Evolutionary conservation across 2,113 vertebrate species (phyloP).

Genomic region (Strix aluco): DNA sequence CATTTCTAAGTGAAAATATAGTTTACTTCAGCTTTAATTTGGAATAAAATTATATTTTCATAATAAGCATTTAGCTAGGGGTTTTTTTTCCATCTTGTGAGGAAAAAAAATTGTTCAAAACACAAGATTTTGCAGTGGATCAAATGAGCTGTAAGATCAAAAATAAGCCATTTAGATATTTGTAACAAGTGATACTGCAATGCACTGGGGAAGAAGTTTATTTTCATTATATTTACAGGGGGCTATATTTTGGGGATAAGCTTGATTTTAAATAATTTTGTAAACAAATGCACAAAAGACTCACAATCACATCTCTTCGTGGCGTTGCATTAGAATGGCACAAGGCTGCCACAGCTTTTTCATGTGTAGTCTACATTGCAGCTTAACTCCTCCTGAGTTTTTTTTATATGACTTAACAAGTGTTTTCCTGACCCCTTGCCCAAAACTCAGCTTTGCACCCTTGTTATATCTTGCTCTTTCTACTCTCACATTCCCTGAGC

Average conservation of each 20-base stretch:
- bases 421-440: background rate
- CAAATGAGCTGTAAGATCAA: background rate
- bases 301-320: background rate
- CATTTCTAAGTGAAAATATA: background rate
- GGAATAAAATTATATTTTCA: background rate
- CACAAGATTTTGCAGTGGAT: background rate
- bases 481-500: background rate
- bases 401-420: background rate
- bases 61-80: background rate
- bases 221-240: background rate
- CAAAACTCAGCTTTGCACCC: background rate
- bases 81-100: background rate
- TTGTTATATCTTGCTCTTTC: background rate
- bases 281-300: background rate
- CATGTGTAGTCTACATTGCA: rapidly evolving
- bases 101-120: background rate
- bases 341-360: background rate
- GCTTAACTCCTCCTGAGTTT: background rate
- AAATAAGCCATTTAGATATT: background rate
- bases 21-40: background rate
- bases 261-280: background rate
- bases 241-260: background rate
- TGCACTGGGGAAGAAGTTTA: background rate
- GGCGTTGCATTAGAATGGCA: background rate
- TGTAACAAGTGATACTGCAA: background rate